These are phyloP conservation scores for Ptychochromis oligacanthus DNA, from an alignment of 2,113 vertebrate genomes.

Conservation along the genomic window DNA sequence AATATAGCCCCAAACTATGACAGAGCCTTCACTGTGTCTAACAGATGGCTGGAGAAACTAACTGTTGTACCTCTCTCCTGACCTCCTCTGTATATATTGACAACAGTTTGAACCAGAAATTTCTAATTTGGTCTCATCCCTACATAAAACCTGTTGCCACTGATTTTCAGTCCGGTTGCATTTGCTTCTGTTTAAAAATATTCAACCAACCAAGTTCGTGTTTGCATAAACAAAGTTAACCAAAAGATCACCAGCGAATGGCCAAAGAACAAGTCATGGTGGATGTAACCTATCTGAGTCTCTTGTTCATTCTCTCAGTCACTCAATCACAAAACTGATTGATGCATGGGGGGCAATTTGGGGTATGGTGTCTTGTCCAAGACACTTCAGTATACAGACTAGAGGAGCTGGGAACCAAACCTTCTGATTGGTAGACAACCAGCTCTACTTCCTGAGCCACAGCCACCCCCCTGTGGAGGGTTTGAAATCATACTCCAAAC, in stretches of 20 bases:
- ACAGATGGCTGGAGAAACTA: too few species aligned
- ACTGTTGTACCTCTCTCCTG: background rate
- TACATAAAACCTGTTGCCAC: too few species aligned
- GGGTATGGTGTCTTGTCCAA: background rate
- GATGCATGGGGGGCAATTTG: background rate
- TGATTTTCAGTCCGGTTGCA: background rate
- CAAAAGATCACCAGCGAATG: background rate
- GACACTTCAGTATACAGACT: background rate
- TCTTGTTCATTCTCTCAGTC: background rate
- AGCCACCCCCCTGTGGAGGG: background rate
- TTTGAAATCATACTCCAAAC: background rate
- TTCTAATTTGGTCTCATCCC: too few species aligned
- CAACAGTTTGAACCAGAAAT: too few species aligned
- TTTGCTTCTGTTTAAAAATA: background rate
- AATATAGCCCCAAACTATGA: too few species aligned
- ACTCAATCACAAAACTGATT: background rate
- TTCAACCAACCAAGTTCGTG: background rate
- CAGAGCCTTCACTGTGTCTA: too few species aligned
- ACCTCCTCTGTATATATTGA: too few species aligned
- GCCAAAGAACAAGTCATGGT: background rate
- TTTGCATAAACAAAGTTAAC: background rate
- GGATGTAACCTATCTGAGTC: background rate
- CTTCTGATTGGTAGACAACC: background rate
- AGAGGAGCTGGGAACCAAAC: background rate
- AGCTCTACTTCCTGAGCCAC: background rate